Evolutionary conservation across 2,888 invertebrate species (phyloP).

Genomic region (Ganaspis brasiliensis): DNA sequence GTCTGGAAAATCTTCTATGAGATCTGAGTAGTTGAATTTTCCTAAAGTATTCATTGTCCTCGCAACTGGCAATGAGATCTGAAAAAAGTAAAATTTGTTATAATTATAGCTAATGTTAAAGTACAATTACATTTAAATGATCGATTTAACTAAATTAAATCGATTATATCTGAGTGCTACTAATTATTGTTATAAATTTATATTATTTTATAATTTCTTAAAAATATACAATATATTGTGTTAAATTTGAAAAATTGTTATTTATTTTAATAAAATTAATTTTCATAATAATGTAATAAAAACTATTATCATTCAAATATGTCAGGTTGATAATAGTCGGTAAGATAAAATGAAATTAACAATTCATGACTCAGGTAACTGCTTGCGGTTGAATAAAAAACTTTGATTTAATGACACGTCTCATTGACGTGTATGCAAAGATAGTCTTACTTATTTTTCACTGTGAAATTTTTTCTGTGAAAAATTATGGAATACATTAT

Average conservation of each 20-base stretch:
- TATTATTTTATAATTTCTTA: too few species aligned
- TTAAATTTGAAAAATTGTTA: too few species aligned
- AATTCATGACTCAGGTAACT: slow-evolving; percentile 31
- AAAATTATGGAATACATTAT: slow-evolving; percentile 27
- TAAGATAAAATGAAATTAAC: slow-evolving; percentile 2
- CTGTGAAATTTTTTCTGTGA: neutral
- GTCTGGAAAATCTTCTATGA: neutral
- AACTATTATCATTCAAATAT: too few species aligned
- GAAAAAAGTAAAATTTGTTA: neutral
- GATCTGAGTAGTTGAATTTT: slow-evolving; percentile 6
- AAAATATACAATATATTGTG: too few species aligned
- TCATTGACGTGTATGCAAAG: slow-evolving; percentile 12
- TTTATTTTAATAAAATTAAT: too few species aligned
- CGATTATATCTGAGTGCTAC: too few species aligned
- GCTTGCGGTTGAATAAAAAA: neutral
- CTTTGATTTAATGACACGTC: slow-evolving; percentile 11
- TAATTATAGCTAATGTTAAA: too few species aligned
- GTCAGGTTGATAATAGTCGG: neutral
- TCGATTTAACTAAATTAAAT: too few species aligned
- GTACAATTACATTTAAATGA: too few species aligned
- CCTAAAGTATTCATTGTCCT: slow-evolving; percentile 18
- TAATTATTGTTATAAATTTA: too few species aligned
- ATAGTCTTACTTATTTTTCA: slow-evolving; percentile 9
- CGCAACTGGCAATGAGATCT: slow-evolving; percentile 9
- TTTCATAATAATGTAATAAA: too few species aligned